Conservation (phyloP, 37 sponge, comb jelly and placozoan genomes). For the Amphimedon queenslandica region DNA sequence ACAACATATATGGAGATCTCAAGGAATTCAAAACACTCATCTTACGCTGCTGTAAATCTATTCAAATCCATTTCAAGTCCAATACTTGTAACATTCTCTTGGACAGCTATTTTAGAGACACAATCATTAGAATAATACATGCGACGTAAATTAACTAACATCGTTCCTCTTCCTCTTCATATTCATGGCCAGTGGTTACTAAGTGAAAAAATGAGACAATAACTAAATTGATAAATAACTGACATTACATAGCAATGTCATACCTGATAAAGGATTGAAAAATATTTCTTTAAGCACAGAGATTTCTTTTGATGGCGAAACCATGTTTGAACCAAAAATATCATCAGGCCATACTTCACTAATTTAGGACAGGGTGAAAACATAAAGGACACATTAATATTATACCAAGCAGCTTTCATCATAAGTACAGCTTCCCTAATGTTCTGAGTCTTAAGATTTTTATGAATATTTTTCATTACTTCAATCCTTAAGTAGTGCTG, state of each 20-base stretch:
- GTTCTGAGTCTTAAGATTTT: slow-evolving; percentile 19
- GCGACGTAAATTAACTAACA: background rate
- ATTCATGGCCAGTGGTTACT: background rate
- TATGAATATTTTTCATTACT: slow-evolving; percentile 31
- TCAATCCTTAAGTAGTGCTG: slow-evolving; percentile 17
- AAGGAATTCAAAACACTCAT: background rate
- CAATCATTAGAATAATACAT: too few species aligned
- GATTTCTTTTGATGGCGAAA: slow-evolving; percentile 52
- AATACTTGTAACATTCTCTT: too few species aligned
- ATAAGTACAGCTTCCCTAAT: slow-evolving; percentile 51
- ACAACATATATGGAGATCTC: background rate
- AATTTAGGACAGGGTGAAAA: background rate
- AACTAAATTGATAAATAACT: too few species aligned
- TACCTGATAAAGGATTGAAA: slow-evolving; percentile 51
- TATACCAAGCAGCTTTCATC: slow-evolving; percentile 68
- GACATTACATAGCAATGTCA: too few species aligned
- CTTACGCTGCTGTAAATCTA: slow-evolving; percentile 60
- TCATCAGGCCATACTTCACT: slow-evolving; percentile 87
- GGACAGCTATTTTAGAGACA: too few species aligned
- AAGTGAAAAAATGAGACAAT: background rate
- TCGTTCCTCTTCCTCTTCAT: slow-evolving; percentile 21
- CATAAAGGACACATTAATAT: background rate
- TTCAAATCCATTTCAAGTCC: slow-evolving; percentile 72
- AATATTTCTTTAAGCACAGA: slow-evolving; percentile 48
- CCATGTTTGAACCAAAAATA: slow-evolving; percentile 60